These are phyloP conservation scores for Drosophila biarmipes DNA, from an alignment of 1,140 invertebrate genomes.

Conservation along the genomic window DNA sequence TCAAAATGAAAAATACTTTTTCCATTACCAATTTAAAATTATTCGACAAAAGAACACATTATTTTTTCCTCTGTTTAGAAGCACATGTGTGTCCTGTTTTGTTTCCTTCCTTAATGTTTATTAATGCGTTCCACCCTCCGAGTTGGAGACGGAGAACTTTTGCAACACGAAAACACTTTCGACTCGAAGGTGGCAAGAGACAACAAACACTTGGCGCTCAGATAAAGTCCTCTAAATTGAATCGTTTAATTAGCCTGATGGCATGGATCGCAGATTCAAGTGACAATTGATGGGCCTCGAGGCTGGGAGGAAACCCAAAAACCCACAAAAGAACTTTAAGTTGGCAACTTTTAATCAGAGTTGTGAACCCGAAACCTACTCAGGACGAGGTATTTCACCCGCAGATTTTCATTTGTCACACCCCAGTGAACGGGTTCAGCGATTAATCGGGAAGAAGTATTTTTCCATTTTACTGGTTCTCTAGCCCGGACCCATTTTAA, in stretches of 20 bases:
- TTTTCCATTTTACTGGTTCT: conserved; percentile 57
- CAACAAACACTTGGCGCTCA: conserved; percentile 35
- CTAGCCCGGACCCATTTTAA: conserved; percentile 66
- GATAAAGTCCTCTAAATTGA: conserved; percentile 52
- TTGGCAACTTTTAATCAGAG: conserved; percentile 21
- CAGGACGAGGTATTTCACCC: neutral
- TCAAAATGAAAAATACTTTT: no score
- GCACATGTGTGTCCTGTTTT: conserved; percentile 50
- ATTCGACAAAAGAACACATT: no score
- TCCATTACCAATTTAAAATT: no score
- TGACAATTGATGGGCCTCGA: conserved; percentile 43
- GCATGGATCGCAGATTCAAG: conserved; percentile 42
- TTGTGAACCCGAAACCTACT: neutral
- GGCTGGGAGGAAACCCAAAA: conserved; percentile 8
- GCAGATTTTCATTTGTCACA: conserved; percentile 50
- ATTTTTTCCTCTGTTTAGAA: conserved; percentile 19
- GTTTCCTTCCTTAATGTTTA: conserved; percentile 66
- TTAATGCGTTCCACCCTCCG: conserved; percentile 59
- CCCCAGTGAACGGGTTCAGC: conserved; percentile 64
- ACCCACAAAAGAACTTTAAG: conserved; percentile 25
- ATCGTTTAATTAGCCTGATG: conserved; percentile 70
- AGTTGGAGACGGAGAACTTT: conserved; percentile 6
- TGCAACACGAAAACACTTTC: conserved; percentile 48
- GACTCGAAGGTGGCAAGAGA: conserved; percentile 32
- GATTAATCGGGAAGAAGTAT: conserved; percentile 64